Conservation (phyloP, 2,113 vertebrate genomes). For the Ammodytes marinus region DNA sequence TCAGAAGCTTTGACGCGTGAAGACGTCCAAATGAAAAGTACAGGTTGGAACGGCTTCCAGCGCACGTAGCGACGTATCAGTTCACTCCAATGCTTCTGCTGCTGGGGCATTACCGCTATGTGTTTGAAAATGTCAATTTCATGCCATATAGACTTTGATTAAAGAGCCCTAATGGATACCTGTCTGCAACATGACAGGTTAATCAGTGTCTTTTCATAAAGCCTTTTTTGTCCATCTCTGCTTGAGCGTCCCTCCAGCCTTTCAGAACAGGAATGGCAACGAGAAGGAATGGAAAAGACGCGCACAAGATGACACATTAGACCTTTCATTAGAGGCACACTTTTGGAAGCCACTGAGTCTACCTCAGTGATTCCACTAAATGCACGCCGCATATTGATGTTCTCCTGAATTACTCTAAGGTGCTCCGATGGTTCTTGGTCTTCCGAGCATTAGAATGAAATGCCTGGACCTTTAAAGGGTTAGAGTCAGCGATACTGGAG, state of each 20-base stretch:
- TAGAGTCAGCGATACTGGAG: no score
- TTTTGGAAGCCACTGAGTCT: conserved; percentile 46
- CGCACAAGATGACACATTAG: conserved; percentile 69
- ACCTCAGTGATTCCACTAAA: conserved; percentile 63
- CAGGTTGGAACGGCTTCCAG: conserved; percentile 45
- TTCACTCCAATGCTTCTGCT: conserved; percentile 63
- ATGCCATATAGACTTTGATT: conserved; percentile 83
- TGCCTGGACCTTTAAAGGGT: conserved; percentile 13
- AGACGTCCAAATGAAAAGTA: conserved; percentile 51
- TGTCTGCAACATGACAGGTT: conserved; percentile 82
- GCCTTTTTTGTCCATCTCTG: conserved; percentile 70
- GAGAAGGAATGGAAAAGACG: conserved; percentile 57
- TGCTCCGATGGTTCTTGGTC: conserved; percentile 56
- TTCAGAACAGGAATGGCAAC: conserved; percentile 39
- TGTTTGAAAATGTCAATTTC: conserved; percentile 85
- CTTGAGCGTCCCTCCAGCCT: conserved; percentile 52
- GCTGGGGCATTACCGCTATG: conserved; percentile 32
- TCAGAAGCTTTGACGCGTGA: conserved; percentile 48
- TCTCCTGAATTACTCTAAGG: conserved; percentile 36
- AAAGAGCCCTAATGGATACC: conserved; percentile 81
- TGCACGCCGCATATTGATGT: conserved; percentile 47
- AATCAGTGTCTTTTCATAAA: conserved; percentile 80
- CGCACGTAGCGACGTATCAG: conserved; percentile 50
- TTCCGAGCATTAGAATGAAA: conserved; percentile 36
- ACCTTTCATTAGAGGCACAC: conserved; percentile 69